Base-by-base conservation (phyloP, 2,888 invertebrate genomes). In the Drosophila prostipennis region DNA sequence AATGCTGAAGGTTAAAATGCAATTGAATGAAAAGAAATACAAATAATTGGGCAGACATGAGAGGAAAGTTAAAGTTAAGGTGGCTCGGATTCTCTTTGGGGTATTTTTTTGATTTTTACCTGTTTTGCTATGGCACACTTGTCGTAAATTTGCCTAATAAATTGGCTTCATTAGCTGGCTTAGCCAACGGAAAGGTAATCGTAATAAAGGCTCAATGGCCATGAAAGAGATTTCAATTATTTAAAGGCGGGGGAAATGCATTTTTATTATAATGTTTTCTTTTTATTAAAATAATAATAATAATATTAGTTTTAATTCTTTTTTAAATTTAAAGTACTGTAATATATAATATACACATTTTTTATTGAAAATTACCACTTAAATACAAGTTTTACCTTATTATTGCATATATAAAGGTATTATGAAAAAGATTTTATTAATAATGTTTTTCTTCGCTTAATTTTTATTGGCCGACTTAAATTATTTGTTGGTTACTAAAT, bases 1-100 rank as follows among this genome's bases (percentile, higher is more conserved):
- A 84, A 84, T 81, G 74, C 57, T 80, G 85, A 85, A 80, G 86
- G 81, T 86, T 82, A 86, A 81, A 80, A 48, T 80, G 81, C 80
- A 85, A 85, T 82, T 82, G 80, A 69, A 51, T 75, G 83, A 78
- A 82, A 78, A 52, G 67, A 65, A 67, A 65, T 53, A 53, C 67
- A 65, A 65, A 65, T 65, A 65, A 65, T 65, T 67, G 67, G 36
- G 68, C 42, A 46, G 67, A 72, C 72, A 72, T 72, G 72, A 72
- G 72, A 55, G 72, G 72, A 72, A 71, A 71, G 72, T 36, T 56
- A 72, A 71, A 71, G 72, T 29, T 56, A 61, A 71, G 48, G 72
- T 51, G 72, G 60, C 72, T 60, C n/a, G 45, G 45, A 16, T 48
- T 61, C 63, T 64, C 51, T 14, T 6, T 23, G 40, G 32, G 32